Conservation (phyloP, 2,797 vertebrate species). For the Lacerta bilineata region DNA sequence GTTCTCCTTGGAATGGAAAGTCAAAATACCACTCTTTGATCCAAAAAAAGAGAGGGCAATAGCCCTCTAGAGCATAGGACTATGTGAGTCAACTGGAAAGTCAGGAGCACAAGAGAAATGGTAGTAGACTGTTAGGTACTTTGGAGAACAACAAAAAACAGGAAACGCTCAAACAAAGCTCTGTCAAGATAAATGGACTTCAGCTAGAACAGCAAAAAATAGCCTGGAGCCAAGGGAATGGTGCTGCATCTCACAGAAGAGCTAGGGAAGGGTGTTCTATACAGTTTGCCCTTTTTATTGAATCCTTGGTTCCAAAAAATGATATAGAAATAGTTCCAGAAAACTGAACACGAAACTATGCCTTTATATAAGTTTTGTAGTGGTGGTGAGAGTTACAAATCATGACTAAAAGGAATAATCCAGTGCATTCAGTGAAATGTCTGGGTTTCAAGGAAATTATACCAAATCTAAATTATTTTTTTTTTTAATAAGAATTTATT, state of each 20-base stretch:
- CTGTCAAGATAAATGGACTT: constrained; percentile 28
- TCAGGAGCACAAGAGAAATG: background rate
- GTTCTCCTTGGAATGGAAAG: background rate
- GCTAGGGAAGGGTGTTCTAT: background rate
- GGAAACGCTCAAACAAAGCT: constrained; percentile 6
- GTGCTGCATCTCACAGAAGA: background rate
- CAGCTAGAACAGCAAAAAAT: constrained; percentile 12
- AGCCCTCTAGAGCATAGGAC: background rate
- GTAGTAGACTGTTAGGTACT: background rate
- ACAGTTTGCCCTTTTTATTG: background rate
- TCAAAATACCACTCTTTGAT: constrained; percentile 4
- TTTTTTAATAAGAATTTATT: no score
- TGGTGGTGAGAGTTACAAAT: background rate
- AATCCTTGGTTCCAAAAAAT: constrained; percentile 2
- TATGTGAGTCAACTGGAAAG: constrained; percentile 6
- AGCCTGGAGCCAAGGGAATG: background rate
- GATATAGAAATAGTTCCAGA: background rate
- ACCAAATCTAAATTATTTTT: background rate
- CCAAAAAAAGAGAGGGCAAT: background rate
- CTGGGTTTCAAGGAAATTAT: background rate
- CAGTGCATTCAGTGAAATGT: background rate
- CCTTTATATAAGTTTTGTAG: background rate
- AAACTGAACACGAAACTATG: background rate
- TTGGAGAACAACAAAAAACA: background rate
- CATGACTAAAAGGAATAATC: background rate